Percentiles rank a stretch among this genome's conserved stretches.
These are phyloP conservation scores for Agriopis leucophaearia DNA, from an alignment of 2,888 invertebrate genomes.

Conservation along the genomic window DNA sequence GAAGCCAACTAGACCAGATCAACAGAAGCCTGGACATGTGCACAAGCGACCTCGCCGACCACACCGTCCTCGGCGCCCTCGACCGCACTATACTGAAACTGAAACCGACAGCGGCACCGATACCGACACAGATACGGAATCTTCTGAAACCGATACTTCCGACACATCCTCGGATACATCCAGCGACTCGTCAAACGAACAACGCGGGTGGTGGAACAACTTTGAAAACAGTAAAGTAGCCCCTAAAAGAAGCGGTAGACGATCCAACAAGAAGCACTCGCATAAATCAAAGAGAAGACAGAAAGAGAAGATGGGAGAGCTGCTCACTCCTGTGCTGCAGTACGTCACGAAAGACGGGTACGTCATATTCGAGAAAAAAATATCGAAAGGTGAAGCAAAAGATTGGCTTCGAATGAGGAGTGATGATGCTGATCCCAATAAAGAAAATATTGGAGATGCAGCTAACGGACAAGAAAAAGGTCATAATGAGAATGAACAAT, in stretches of 20 bases:
- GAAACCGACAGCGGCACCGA: conserved; percentile 23
- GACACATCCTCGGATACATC: conserved; percentile 56
- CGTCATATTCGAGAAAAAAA: conserved; percentile 77
- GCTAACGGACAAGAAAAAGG: conserved; percentile 37
- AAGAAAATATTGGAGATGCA: conserved; percentile 30
- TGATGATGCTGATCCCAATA: conserved; percentile 21
- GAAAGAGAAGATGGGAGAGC: conserved; percentile 51
- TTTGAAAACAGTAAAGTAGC: conserved; percentile 29
- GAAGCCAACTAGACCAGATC: conserved; percentile 36
- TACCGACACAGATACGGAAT: conserved; percentile 36
- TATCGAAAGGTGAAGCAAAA: conserved; percentile 72
- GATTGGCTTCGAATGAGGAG: conserved; percentile 67
- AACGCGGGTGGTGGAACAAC: conserved; percentile 61
- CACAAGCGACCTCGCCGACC: conserved; percentile 20
- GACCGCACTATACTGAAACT: conserved; percentile 39
- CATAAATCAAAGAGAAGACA: conserved; percentile 49
- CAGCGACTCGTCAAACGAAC: conserved; percentile 51
- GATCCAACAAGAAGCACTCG: conserved; percentile 40
- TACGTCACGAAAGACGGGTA: conserved; percentile 80
- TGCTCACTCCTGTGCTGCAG: conserved; percentile 74
- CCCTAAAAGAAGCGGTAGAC: conserved; percentile 49
- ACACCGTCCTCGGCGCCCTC: conserved; percentile 3
- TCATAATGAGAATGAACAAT: conserved; percentile 38
- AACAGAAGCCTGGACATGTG: neutral
- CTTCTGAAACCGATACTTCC: conserved; percentile 29